phyloP scores from a whole-genome alignment of 2,797 vertebrate species.

The Anomalospiza imberbis region DNA sequence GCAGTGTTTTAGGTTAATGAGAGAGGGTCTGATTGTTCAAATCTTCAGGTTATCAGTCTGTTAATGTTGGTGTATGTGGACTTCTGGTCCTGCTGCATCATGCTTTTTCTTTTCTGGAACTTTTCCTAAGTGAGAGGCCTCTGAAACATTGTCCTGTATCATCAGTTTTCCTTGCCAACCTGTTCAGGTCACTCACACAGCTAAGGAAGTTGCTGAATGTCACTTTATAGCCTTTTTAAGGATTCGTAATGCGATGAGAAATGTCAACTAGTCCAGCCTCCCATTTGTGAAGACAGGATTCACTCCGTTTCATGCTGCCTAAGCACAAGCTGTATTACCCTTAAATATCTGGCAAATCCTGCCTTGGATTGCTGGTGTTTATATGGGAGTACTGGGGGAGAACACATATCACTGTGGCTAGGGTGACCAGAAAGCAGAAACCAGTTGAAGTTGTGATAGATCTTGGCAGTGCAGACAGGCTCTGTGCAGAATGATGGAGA shows the following conservation, averaged over 20 bases:
- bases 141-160: neutral
- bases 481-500: constrained; percentile 10
- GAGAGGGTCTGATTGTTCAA: neutral
- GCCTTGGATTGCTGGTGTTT: neutral
- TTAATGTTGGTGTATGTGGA: neutral
- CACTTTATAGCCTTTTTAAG: neutral
- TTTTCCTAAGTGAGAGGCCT: neutral
- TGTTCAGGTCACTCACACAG: neutral
- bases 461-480: neutral
- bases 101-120: neutral
- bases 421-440: neutral
- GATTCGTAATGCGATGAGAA: neutral
- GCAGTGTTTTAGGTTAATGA: neutral
- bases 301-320: neutral
- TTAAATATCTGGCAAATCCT: neutral
- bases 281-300: neutral
- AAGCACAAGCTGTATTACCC: neutral
- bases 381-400: neutral
- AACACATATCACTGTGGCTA: neutral
- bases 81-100: constrained; percentile 17
- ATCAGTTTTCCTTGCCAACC: neutral
- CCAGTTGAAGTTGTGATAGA: neutral
- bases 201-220: neutral
- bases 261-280: neutral
- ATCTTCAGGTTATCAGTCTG: neutral